These are phyloP conservation scores for Acronicta leporina DNA, from an alignment of 2,888 invertebrate species.

Conservation along the genomic window DNA sequence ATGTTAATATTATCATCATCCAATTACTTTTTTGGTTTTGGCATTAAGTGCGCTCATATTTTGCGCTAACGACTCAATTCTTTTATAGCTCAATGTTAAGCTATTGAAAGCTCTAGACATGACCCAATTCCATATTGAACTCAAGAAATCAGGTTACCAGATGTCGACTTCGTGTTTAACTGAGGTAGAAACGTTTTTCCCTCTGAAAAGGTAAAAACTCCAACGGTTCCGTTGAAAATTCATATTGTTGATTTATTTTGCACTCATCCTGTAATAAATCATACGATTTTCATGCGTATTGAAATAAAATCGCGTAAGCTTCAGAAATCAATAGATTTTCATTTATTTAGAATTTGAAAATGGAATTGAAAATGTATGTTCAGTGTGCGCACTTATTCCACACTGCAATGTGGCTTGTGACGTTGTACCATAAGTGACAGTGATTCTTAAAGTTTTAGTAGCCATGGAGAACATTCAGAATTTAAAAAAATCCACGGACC, in stretches of 20 bases:
- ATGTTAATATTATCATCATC: neutral
- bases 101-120: slow-evolving; percentile 57
- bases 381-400: neutral
- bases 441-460: too few relatives aligned
- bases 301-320: too few relatives aligned
- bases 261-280: slow-evolving; percentile 11
- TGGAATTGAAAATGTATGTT: slow-evolving; percentile 10
- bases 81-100: slow-evolving; percentile 19
- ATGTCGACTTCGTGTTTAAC: slow-evolving; percentile 50
- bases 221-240: slow-evolving; percentile 22
- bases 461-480: too few relatives aligned
- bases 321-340: too few relatives aligned
- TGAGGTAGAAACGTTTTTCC: slow-evolving; percentile 29
- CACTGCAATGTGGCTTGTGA: too few relatives aligned
- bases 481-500: too few relatives aligned
- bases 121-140: slow-evolving; percentile 62
- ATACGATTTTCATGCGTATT: too few relatives aligned
- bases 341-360: slow-evolving; percentile 25
- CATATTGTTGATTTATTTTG: slow-evolving; percentile 44
- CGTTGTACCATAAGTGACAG: too few relatives aligned
- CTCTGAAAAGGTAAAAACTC: slow-evolving; percentile 20
- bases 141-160: slow-evolving; percentile 57
- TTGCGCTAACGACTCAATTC: slow-evolving; percentile 19
- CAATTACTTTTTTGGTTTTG: slow-evolving; percentile 19
- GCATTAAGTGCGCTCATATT: slow-evolving; percentile 17